phyloP scores from a whole-genome alignment of 2,888 invertebrate genomes.

The Listrodromus nycthemerus region DNA sequence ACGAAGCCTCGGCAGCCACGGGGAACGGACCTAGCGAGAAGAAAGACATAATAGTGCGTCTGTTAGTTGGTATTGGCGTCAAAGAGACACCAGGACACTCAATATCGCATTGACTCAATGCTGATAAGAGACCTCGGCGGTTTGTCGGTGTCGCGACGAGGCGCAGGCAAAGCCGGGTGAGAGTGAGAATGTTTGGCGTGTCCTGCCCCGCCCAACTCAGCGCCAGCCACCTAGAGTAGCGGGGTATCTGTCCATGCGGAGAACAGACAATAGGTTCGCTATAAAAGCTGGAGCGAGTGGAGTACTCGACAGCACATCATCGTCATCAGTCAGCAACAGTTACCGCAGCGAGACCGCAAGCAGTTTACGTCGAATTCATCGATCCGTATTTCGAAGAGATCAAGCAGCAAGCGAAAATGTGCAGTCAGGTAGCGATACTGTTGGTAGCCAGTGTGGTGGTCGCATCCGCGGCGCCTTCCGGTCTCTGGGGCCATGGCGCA shows the following conservation, averaged over 20 bases:
- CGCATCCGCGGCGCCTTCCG: constrained; percentile 79
- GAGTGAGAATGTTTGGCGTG: constrained; percentile 80
- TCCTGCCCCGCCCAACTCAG: constrained; percentile 80
- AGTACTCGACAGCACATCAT: constrained; percentile 75
- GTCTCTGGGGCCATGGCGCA: constrained; percentile 72
- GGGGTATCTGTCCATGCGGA: constrained; percentile 31
- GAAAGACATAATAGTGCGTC: constrained; percentile 44
- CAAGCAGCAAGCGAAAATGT: constrained; percentile 72
- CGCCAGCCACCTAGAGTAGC: constrained; percentile 71
- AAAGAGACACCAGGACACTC: constrained; percentile 67
- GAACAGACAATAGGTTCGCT: constrained; percentile 71
- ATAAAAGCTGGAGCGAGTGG: constrained; percentile 78
- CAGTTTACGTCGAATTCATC: constrained; percentile 43
- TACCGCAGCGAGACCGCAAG: constrained; percentile 30
- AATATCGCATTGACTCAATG: constrained; percentile 69
- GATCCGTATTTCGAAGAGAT: constrained; percentile 10
- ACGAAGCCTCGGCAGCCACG: background rate
- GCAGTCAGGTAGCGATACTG: constrained; percentile 74
- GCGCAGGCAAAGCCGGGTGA: constrained; percentile 57
- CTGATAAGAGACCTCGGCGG: constrained; percentile 70
- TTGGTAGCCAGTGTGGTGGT: constrained; percentile 76
- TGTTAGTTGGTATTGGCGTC: constrained; percentile 64
- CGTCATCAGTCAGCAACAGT: constrained; percentile 71
- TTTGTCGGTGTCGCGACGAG: constrained; percentile 57
- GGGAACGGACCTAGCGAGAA: constrained; percentile 26